Base-by-base conservation (phyloP, 2,888 invertebrate genomes). In the Vandiemenella viatica region DNA sequence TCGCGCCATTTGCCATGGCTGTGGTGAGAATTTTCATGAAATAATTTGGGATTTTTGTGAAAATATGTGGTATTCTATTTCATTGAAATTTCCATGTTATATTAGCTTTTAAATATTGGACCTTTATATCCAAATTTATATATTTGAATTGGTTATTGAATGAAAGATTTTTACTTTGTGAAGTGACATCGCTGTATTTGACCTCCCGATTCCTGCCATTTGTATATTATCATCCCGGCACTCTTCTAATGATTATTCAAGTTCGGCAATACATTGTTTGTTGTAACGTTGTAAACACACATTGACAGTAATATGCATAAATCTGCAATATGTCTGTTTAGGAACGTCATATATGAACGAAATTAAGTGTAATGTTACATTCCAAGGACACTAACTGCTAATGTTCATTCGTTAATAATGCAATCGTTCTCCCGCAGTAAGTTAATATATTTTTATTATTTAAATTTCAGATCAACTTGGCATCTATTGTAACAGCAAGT, bases 1-100 rank as follows among this genome's bases (percentile, higher is more conserved):
- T 57, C 66, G 67, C 68, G 69, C 69, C 69, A 69, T 69, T 68
- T 68, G 66, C 67, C 60, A 67, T 67, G 66, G 66, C 66, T 63
- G 61, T 65, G 67, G 67, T 68, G 62, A 67, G 67, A 65, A 59
- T 58, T 52, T 41, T 46, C 45, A 16, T 10, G 23, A 23, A 8
- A 38, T 15, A 38, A n/a, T n/a, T n/a, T n/a, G n/a, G n/a, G n/a
- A n/a, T n/a, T n/a, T n/a, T n/a, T n/a, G 16, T 18, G 16, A 38
- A 32, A 18, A 13, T 45, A n/a, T 19, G 32, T 17, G 18, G 26
- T 17, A 42, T 32, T 19, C 41, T 43, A 16, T 21, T 26, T 16
- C 22, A 43, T 18, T 43, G 19, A 23, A 18, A 17, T 8, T 17
- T 45, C 32, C 44, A 49, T 37, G 6, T 21, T 43, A 17, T 21